Evolutionary conservation across 2,888 invertebrate genomes (phyloP).

Genomic region (Tipula vernalis): DNA sequence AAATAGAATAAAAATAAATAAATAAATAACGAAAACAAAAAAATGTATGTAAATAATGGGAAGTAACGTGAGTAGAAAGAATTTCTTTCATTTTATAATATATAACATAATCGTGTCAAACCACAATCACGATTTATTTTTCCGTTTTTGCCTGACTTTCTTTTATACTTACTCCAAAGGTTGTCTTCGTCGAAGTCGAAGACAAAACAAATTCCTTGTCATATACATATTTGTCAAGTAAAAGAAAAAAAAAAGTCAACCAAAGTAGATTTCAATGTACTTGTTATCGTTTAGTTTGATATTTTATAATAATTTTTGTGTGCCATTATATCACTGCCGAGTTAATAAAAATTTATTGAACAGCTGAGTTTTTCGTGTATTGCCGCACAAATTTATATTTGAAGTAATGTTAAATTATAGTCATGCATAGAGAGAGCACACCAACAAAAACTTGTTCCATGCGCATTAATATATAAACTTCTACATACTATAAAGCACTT

Average conservation of each 20-base stretch:
- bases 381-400: neutral
- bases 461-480: neutral
- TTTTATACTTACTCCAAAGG: neutral
- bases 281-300: neutral
- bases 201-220: neutral
- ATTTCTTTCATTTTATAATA: neutral
- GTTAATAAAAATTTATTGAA: slow-evolving; percentile 4
- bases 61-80: neutral
- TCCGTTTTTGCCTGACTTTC: neutral
- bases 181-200: neutral
- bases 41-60: neutral
- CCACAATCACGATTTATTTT: neutral
- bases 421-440: neutral
- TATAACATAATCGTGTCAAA: neutral
- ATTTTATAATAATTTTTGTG: neutral
- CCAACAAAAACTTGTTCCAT: neutral
- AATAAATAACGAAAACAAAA: neutral
- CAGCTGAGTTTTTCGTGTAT: neutral
- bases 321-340: neutral
- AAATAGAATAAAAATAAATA: neutral
- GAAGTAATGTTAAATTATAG: neutral
- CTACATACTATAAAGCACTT: neutral
- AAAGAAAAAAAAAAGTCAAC: neutral
- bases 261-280: neutral
- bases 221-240: neutral